Conservation (phyloP, 2,797 vertebrate species). For the Tokudaia muenninki region DNA sequence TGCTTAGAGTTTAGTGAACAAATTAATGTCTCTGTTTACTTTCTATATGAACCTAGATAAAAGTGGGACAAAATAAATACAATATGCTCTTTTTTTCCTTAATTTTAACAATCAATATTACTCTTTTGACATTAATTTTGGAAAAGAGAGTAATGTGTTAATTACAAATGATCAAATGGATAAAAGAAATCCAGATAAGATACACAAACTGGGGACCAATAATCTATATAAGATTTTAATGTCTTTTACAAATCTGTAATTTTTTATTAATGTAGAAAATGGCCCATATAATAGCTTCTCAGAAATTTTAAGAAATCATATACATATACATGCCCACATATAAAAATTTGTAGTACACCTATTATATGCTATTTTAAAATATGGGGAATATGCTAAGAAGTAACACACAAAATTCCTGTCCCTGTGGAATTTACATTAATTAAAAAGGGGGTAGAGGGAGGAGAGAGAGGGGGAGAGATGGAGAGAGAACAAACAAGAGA, state of each 20-base stretch:
- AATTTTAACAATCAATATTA: slow-evolving; percentile 13
- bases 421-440: background rate
- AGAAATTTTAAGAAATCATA: background rate
- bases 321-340: background rate
- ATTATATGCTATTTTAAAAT: background rate
- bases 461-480: background rate
- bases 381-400: background rate
- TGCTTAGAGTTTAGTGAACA: background rate
- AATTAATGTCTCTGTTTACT: background rate
- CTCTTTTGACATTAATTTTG: background rate
- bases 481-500: background rate
- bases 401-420: background rate
- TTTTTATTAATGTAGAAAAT: background rate
- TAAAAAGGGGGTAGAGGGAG: background rate
- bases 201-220: background rate
- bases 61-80: slow-evolving; percentile 46
- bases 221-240: background rate
- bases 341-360: background rate
- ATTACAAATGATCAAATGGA: slow-evolving; percentile 27
- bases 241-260: background rate
- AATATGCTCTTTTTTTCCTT: background rate
- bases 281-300: background rate
- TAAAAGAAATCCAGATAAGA: background rate
- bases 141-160: background rate
- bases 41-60: background rate